These are phyloP conservation scores for Zaprionus bogoriensis DNA, from an alignment of 2,888 invertebrate species.

Conservation along the genomic window DNA sequence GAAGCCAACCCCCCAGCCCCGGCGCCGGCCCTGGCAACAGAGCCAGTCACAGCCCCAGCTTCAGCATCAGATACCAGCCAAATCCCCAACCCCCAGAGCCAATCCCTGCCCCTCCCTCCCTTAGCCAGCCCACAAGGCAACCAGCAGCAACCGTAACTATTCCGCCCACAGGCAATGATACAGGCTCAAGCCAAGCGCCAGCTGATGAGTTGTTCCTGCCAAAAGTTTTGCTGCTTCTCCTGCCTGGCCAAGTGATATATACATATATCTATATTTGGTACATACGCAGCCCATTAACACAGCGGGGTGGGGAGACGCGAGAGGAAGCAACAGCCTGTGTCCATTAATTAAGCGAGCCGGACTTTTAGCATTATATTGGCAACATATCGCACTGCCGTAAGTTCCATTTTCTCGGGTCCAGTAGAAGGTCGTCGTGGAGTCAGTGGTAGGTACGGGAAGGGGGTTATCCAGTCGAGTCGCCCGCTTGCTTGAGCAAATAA, in stretches of 20 bases:
- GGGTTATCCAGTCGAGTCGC: not conserved
- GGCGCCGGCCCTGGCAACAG: not conserved
- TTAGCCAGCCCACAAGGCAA: constrained; percentile 27
- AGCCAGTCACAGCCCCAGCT: not conserved
- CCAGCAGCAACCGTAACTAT: constrained; percentile 73
- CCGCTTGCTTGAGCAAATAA: constrained; percentile 45
- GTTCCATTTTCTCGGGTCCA: too few relatives aligned
- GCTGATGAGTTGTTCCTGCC: constrained; percentile 59
- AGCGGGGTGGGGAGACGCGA: not conserved
- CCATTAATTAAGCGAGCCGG: constrained; percentile 35
- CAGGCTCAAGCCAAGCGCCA: constrained; percentile 34
- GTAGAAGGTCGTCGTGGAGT: too few relatives aligned
- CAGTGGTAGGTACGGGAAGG: not conserved
- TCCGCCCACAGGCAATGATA: constrained; percentile 71
- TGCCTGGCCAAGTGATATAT: constrained; percentile 17
- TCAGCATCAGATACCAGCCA: not conserved
- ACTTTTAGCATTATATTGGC: constrained; percentile 15
- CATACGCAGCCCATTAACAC: constrained; percentile 1
- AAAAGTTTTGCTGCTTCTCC: constrained; percentile 31
- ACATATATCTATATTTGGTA: constrained; percentile 3
- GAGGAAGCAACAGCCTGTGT: constrained; percentile 17
- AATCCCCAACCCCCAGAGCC: constrained; percentile 1
- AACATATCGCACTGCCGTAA: not conserved
- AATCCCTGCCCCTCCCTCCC: too few relatives aligned
- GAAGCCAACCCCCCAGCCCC: constrained; percentile 23